Base-by-base conservation (phyloP, 2,113 vertebrate species). In the Malurus cyaneus region DNA sequence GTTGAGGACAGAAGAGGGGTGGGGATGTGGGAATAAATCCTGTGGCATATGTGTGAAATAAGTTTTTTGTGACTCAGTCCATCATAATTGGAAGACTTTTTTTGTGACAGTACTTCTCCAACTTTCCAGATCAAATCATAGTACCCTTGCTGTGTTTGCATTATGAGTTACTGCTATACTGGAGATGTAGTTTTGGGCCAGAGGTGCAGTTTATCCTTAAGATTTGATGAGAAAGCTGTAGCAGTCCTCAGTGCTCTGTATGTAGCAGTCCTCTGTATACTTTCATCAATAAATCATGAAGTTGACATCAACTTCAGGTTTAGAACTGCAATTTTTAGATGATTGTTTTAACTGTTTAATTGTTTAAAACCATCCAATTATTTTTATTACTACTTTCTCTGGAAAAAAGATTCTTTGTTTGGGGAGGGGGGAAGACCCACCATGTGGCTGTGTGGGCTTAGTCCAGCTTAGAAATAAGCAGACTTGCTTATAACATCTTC, bases 371-470 rank as follows among this genome's bases (percentile, higher is more conserved):
- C 4, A 47, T 39, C 1, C n/a, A 50, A 31, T 59, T 42, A 11
- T 32, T 77, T 74, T 26, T 65, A 44, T 61, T 18, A 17, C 26
- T 1, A 29, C 5, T 77, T 77, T 80, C 6, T 86, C 59, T 65
- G 61, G 72, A 74, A 50, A 23, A 66, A 25, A 36, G 21, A 9
- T 4, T 14, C 8, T 71, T 61, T 52, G 2, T 42, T 19, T 5
- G 4, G 21, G 39, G 29, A 19, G 7, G 2, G 11, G 8, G 3
- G 4, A 34, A 14, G 2, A 0, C 29, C 6, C 24, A 76, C 13
- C 1, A 2, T n/a, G 6, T 36, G n/a, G 24, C 15, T 76, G 9
- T n/a, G 18, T 41, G 18, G 31, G 12, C 28, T 82, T 70, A 4
- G 3, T 67, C 71, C 44, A 18, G 3, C 42, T 81, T 53, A 66